These are phyloP conservation scores for Isoperla grammatica DNA, from an alignment of 2,888 invertebrate species.

Conservation along the genomic window DNA sequence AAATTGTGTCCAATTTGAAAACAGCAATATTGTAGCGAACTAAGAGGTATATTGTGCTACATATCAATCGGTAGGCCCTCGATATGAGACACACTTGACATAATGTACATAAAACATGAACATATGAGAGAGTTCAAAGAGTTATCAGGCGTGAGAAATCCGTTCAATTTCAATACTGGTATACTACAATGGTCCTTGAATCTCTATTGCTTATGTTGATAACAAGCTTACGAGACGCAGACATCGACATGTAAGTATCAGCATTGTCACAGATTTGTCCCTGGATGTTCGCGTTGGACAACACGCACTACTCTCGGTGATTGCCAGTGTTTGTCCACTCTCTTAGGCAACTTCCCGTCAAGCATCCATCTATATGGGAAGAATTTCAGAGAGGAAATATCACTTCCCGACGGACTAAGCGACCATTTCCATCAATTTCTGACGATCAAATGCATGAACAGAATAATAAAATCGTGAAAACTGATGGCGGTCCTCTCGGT, in stretches of 20 bases:
- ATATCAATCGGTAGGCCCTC: no score
- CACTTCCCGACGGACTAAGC: slow-evolving; percentile 10
- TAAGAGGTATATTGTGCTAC: no score
- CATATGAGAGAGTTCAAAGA: no score
- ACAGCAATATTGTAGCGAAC: no score
- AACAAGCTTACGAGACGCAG: background rate
- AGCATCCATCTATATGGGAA: slow-evolving; percentile 13
- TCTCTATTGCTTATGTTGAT: slow-evolving; percentile 1
- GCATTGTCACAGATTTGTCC: slow-evolving; percentile 15
- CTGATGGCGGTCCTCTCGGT: slow-evolving; percentile 18
- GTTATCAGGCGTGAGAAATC: no score
- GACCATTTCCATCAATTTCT: slow-evolving; percentile 18
- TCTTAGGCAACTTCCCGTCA: slow-evolving; percentile 18
- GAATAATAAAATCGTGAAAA: slow-evolving; percentile 16
- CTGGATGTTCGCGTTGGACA: slow-evolving; percentile 26
- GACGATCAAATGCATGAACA: slow-evolving; percentile 21
- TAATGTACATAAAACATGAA: no score
- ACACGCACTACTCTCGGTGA: slow-evolving; percentile 29
- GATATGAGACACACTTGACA: no score
- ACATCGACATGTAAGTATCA: slow-evolving; percentile 19
- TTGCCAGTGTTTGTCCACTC: slow-evolving; percentile 27
- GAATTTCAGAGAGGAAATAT: slow-evolving; percentile 21
- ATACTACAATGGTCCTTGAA: slow-evolving; percentile 8
- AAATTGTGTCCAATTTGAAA: no score
- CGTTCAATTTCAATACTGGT: slow-evolving; percentile 19